A percentile compares a stretch with the other conserved stretches of the same genome.
Evolutionary conservation across 1,140 invertebrate genomes (phyloP).

Genomic region (Saccostrea glomerata): DNA sequence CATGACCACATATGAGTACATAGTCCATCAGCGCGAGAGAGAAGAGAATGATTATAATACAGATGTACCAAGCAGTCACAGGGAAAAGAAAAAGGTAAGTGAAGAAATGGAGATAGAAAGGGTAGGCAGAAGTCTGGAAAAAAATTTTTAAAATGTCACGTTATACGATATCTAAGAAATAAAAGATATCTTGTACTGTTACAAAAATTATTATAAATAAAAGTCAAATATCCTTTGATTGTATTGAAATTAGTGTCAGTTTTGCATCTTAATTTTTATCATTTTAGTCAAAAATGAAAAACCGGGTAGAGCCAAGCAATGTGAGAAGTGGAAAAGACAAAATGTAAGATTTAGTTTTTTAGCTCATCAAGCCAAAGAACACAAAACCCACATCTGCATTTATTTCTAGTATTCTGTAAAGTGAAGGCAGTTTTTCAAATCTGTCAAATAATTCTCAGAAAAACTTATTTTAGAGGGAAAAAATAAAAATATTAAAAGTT

Average conservation of each 20-base stretch:
- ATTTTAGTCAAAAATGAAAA: constrained; percentile 26
- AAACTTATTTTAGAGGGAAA: too few relatives aligned
- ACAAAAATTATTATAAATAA: too few relatives aligned
- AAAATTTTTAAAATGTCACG: not conserved
- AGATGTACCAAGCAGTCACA: constrained; percentile 36
- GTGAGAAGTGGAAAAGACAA: constrained; percentile 28
- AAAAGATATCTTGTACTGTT: too few relatives aligned
- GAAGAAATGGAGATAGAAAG: not conserved
- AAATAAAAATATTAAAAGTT: too few relatives aligned
- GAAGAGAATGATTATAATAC: constrained; percentile 52
- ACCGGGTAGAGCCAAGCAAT: constrained; percentile 29
- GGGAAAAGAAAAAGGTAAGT: constrained; percentile 31
- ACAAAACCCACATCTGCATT: too few relatives aligned
- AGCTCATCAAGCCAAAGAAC: too few relatives aligned
- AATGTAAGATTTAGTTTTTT: not conserved
- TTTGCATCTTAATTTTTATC: not conserved
- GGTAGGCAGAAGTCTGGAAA: not conserved
- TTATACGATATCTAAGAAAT: not conserved
- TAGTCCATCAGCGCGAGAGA: constrained; percentile 68
- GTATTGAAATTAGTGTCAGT: too few relatives aligned
- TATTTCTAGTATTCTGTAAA: too few relatives aligned
- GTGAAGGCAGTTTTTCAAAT: too few relatives aligned
- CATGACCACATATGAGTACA: constrained; percentile 74
- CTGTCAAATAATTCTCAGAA: too few relatives aligned
- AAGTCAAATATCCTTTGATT: too few relatives aligned